Base-by-base conservation (phyloP, 2,113 vertebrate species). In the Pygoscelis antarcticus region DNA sequence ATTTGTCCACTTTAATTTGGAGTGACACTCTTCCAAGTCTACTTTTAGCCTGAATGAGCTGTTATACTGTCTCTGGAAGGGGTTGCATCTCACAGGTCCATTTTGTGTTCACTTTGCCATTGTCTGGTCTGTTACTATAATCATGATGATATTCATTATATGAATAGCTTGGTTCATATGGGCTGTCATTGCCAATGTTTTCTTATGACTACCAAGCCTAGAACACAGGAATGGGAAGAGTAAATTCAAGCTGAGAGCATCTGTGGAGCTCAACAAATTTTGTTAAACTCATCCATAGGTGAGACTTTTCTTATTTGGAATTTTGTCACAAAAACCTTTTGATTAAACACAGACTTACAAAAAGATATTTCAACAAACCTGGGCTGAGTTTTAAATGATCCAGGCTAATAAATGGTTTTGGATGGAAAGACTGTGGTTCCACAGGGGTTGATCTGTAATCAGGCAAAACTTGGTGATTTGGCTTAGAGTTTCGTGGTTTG, bases 381-480 rank as follows among this genome's bases (percentile, higher is more conserved):
- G 40, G 34, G 7, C 32, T 92, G 36, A 66, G 29, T 58, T 92
- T 92, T 90, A 86, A 94, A 88, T 55, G n/a, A 83, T 76, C 23
- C 38, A 54, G 34, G 34, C 5, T 77, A 92, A 55, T 57, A 66
- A 74, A 76, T 88, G 36, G 13, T 47, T 95, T 91, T 65, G 44
- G 58, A 74, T 77, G 18, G 62, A 72, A 93, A 87, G 22, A 32
- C 13, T 89, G 76, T 85, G 82, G 76, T 94, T 96, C 86, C 79
- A 57, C 36, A 86, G 64, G n/a, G 47, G 22, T 51, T 90, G 34
- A 88, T 86, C 58, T 83, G 25, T 85, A 93, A 88, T 60, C 25
- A 76, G 40, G 84, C 57, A 91, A 93, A 95, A 77, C 40, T 30
- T 75, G 60, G 65, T 71, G 54, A 87, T 91, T 95, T 95, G 66